Base-by-base conservation (phyloP, 2,113 vertebrate species). In the Bufo gargarizans region DNA sequence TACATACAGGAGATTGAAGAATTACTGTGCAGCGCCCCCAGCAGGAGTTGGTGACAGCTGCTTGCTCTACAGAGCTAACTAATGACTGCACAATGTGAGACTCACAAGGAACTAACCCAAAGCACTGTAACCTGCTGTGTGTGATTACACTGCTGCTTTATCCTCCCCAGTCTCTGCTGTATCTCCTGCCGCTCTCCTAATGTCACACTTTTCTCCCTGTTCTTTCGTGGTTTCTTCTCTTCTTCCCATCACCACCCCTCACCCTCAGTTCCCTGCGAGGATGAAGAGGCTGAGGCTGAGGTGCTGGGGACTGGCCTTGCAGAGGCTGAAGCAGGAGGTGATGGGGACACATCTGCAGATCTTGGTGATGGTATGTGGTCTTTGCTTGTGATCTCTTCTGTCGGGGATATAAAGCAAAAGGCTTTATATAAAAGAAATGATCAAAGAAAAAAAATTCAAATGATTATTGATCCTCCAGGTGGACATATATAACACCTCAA, bases 351-450 rank as follows among this genome's bases (percentile, higher is more conserved):
- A 0, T 95, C 96, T 22, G 97, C 97, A 45, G 97, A 98, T 90
- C 93, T 97, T 93, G 98, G 98, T 78, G 96, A 99, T 22, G 98
- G 98, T 99, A 95, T 14, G 86, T 88, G 79, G 10, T 33, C 56
- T 82, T 58, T 58, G n/a, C 9, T 20, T 10, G 16, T 8, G 3
- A 4, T 7, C 1, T 65, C 20, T 65, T 65, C 19, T 65, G 3
- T 8, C 1, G 8, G 2, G 7, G 19, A 7, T 11, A 33, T 33
- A 33, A 33, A 33, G 33, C 33, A 33, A 33, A 33, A 0, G 33
- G 33, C 33, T 33, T 33, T 33, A 33, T 33, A 33, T 33, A 33
- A 33, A 33, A 33, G 33, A 33, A 33, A 33, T 0, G 33, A 33
- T 33, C 33, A 33, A 33, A 33, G 33, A n/a, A n/a, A n/a, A n/a